Base-by-base conservation (phyloP, 1,140 invertebrate species). In the Trachymyrmex cornetzi region DNA sequence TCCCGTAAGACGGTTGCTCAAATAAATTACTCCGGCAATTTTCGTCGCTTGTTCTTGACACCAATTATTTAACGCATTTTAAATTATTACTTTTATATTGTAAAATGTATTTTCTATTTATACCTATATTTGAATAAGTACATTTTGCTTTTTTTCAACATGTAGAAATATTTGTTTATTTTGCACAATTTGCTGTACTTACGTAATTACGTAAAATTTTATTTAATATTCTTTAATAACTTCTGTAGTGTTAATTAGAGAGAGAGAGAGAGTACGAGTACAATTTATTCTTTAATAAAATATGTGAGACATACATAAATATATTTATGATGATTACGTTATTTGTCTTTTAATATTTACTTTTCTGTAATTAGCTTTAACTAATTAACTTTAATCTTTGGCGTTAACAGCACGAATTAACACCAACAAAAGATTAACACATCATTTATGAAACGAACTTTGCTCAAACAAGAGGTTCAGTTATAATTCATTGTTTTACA, bases 1-100 rank as follows among this genome's bases (percentile, higher is more conserved):
- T 90, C 89, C 89, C 89, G 89, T 90, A 89, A 89, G 89, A 80
- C 67, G 85, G 81, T 90, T 82, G 88, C 85, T 89, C 77, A 90
- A 90, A 89, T 71, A 38, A 85, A 79, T 89, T 89, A 74, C 85
- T 86, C 71, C 50, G 55, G 81, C 87, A 66, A 81, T 84, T 74
- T 66, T 59, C 34, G 50, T 69, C 44, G 24, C 77, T 81, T 59
- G 86, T 88, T 88, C 86, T 90, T 82, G 81, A 88, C 81, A 86
- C 81, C 69, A 69, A 80, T 89, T 85, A 89, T 67, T 90, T 80
- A 82, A 85, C 55, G 64, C 74, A 63, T 87, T 87, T 89, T 27
- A 61, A 74, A 74, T 82, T 61, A 72, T 48, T 74, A 38, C 14
- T 48, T 2, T 44, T 50, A 38, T 22, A 34, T 55, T 24, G 19